Evolutionary conservation across 2,113 vertebrate species (phyloP).

Genomic region (Copsychus sechellarum): DNA sequence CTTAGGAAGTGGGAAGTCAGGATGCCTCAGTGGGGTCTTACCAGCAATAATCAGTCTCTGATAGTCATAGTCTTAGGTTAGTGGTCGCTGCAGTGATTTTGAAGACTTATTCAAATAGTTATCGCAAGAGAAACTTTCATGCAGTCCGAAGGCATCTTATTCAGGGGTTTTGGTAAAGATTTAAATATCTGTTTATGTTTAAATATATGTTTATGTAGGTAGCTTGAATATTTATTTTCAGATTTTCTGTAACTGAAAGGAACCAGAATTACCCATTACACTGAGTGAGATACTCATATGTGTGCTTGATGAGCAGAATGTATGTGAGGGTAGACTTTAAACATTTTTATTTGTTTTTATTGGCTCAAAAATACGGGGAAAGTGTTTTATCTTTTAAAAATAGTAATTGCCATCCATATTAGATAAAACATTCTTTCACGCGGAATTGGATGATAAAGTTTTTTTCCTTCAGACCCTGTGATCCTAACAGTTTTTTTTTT

Average conservation of each 20-base stretch:
- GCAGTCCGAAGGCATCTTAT: background rate
- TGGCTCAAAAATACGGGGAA: background rate
- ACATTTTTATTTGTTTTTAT: background rate
- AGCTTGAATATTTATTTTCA: conserved; percentile 57
- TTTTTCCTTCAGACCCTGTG: background rate
- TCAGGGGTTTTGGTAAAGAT: background rate
- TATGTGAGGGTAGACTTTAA: background rate
- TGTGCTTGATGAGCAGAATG: background rate
- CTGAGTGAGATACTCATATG: background rate
- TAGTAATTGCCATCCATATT: background rate
- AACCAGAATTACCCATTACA: background rate
- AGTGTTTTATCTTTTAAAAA: background rate
- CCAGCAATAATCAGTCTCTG: background rate
- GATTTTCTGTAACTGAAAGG: conserved; percentile 73
- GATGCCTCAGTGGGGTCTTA: background rate
- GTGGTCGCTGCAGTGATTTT: background rate
- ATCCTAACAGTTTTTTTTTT: background rate
- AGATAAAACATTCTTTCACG: background rate
- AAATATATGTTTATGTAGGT: background rate
- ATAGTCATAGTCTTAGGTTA: background rate
- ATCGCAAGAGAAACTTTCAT: background rate
- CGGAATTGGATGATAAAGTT: background rate
- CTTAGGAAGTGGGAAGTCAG: background rate
- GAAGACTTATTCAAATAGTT: background rate
- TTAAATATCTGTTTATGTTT: background rate